Percentiles rank a stretch among this genome's conserved stretches.
Evolutionary conservation across 2,797 vertebrate genomes (phyloP).

Genomic region (Percopsis omiscomaycus): DNA sequence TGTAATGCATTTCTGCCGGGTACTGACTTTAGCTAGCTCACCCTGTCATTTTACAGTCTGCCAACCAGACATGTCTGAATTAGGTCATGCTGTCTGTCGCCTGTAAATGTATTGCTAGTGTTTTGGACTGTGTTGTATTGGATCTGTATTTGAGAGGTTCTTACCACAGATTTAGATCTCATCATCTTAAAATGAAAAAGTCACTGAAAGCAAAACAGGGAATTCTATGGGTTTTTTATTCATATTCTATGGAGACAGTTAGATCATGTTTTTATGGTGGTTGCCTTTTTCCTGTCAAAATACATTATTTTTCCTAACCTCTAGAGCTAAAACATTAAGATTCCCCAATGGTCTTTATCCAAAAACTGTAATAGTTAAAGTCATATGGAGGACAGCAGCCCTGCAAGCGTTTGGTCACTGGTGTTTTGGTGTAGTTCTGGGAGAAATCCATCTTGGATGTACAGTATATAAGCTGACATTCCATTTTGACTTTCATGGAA

Average conservation of each 20-base stretch:
- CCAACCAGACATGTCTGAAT: slow-evolving; percentile 29
- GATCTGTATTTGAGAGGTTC: slow-evolving; percentile 7
- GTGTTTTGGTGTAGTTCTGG: slow-evolving; percentile 21
- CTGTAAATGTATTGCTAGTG: slow-evolving; percentile 22
- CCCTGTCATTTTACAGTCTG: slow-evolving; percentile 64
- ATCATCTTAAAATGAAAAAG: slow-evolving; percentile 14
- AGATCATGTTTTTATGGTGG: slow-evolving; percentile 31
- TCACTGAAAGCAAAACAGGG: not conserved
- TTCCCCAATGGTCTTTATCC: slow-evolving; percentile 21
- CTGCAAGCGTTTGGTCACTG: slow-evolving; percentile 4
- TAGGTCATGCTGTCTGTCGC: slow-evolving; percentile 41
- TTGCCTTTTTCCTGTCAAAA: slow-evolving; percentile 22
- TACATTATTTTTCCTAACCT: slow-evolving; percentile 23
- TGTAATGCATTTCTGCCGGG: slow-evolving; percentile 30
- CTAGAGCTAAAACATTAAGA: slow-evolving; percentile 3
- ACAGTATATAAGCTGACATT: slow-evolving; percentile 10
- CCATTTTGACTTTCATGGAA: slow-evolving; percentile 15
- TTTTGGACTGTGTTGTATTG: slow-evolving; percentile 13
- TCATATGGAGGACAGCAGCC: slow-evolving; percentile 22
- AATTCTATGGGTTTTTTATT: slow-evolving; percentile 5
- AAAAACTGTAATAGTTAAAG: slow-evolving; percentile 25
- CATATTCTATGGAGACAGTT: slow-evolving; percentile 8
- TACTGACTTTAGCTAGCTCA: slow-evolving; percentile 17
- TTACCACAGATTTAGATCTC: slow-evolving; percentile 4
- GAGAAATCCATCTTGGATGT: slow-evolving; percentile 22